phyloP scores from a whole-genome alignment of 1,140 invertebrate species.

The Helicoverpa armigera region DNA sequence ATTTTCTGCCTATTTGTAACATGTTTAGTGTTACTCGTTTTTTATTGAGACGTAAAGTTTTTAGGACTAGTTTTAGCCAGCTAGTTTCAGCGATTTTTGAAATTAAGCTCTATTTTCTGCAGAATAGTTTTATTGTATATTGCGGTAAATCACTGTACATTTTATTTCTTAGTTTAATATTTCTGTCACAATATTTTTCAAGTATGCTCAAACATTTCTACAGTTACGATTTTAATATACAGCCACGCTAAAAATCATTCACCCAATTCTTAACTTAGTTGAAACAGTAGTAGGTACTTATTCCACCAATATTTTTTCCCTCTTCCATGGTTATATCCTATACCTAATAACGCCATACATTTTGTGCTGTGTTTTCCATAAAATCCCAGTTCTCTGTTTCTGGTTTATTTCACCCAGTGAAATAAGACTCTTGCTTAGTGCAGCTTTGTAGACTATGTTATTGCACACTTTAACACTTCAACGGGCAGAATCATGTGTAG shows the following conservation, averaged over 20 bases:
- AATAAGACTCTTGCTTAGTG: slow-evolving; percentile 9
- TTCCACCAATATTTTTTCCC: too few species aligned
- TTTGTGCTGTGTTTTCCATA: neutral
- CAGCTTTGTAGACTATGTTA: slow-evolving; percentile 6
- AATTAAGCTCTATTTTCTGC: too few species aligned
- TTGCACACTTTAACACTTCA: slow-evolving; percentile 32
- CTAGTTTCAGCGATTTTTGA: neutral
- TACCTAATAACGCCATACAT: neutral
- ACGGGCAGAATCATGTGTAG: neutral
- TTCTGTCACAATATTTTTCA: too few species aligned
- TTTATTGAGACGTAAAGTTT: slow-evolving; percentile 21
- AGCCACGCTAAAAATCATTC: too few species aligned
- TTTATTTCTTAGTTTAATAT: too few species aligned
- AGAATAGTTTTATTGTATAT: too few species aligned
- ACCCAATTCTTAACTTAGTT: too few species aligned
- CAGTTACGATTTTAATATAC: too few species aligned
- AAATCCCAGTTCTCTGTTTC: slow-evolving; percentile 2
- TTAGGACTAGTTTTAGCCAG: neutral
- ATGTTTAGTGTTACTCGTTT: slow-evolving; percentile 1
- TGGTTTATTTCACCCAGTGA: slow-evolving; percentile 7
- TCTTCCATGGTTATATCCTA: too few species aligned
- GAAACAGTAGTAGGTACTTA: too few species aligned
- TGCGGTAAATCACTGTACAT: too few species aligned
- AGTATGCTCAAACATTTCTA: too few species aligned
- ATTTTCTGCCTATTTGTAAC: slow-evolving; percentile 23